A percentile compares a stretch with the other conserved stretches of the same genome.
These are phyloP conservation scores for Luffia ferchaultella DNA, from an alignment of 2,888 invertebrate species.

Conservation along the genomic window DNA sequence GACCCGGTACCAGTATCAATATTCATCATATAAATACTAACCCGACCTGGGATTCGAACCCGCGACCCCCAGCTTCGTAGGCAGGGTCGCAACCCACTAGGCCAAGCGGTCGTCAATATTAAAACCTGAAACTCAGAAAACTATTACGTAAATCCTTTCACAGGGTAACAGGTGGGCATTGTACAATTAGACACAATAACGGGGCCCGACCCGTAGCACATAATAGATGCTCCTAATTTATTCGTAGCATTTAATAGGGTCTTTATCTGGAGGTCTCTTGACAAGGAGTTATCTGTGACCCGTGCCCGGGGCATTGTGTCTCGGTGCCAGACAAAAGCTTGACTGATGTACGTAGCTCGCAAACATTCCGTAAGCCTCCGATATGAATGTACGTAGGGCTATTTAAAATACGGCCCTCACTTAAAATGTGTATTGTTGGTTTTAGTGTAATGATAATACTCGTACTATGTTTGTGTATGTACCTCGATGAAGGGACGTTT, in stretches of 20 bases:
- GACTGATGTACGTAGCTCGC: neutral
- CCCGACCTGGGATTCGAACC: too few species aligned
- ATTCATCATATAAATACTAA: too few species aligned
- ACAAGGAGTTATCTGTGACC: neutral
- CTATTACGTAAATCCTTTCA: neutral
- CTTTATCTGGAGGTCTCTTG: neutral
- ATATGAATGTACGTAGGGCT: neutral
- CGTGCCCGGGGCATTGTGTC: neutral
- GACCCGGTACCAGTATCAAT: too few species aligned
- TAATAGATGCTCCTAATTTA: neutral
- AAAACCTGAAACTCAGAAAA: too few species aligned
- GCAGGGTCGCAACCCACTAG: too few species aligned
- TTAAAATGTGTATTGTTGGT: too few species aligned
- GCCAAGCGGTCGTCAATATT: too few species aligned
- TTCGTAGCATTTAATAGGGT: neutral
- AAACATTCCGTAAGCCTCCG: neutral
- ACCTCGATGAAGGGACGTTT: too few species aligned
- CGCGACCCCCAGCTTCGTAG: too few species aligned
- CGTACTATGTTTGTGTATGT: too few species aligned
- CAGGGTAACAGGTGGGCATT: neutral
- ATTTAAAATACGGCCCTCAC: neutral
- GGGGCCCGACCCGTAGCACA: neutral
- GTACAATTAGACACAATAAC: neutral
- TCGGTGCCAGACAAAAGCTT: neutral
- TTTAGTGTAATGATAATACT: too few species aligned